Evolutionary conservation across 2,797 vertebrate genomes (phyloP), one percentile per base, ranked within the genome.

Genomic region (Remorina albescens): DNA sequence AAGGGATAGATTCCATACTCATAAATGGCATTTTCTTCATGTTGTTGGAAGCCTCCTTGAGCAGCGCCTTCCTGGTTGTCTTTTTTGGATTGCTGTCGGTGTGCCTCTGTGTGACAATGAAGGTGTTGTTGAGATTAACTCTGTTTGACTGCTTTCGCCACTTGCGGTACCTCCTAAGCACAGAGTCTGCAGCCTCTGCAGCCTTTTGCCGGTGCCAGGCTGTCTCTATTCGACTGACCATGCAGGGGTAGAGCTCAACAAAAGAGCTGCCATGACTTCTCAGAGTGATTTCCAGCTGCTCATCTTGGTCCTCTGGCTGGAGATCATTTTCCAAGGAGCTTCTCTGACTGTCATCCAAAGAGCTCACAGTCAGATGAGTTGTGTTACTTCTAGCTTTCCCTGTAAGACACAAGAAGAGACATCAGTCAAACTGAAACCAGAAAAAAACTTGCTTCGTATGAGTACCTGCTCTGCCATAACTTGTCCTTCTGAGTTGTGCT

Each of bases 201-300:
- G 89, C 63, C 0, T 84, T 68, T 62, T 91, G 90, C 23, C 90
- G 85, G 3, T 64, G 78, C 74, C 78, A 89, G 0, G 89, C 91
- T n/a, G 66, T 53, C 5, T 63, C 81, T 2, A 95, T 83, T 46
- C 90, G 89, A 64, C 69, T 83, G 28, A 95, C 83, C 91, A 93
- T 94, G 73, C 67, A 73, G 42, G 94, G 92, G 85, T 95, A 95
- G 47, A 94, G 75, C 8, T 95, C 92, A 39, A 82, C 56, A 13
- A 94, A 71, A 21, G 82, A 88, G 61, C 71, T 87, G 56, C 86
- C 74, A 1, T 90, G 81, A 66, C 86, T 92, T 26, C 72, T 91
- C 39, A 95, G 80, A 15, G 84, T 88, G 80, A 63, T 86, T 61
- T 95, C 92, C 64, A 95, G 87, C 8, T 86, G 88, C 44, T 89